Evolutionary conservation across 2,113 vertebrate species (phyloP).

Genomic region (Galemys pyrenaicus): DNA sequence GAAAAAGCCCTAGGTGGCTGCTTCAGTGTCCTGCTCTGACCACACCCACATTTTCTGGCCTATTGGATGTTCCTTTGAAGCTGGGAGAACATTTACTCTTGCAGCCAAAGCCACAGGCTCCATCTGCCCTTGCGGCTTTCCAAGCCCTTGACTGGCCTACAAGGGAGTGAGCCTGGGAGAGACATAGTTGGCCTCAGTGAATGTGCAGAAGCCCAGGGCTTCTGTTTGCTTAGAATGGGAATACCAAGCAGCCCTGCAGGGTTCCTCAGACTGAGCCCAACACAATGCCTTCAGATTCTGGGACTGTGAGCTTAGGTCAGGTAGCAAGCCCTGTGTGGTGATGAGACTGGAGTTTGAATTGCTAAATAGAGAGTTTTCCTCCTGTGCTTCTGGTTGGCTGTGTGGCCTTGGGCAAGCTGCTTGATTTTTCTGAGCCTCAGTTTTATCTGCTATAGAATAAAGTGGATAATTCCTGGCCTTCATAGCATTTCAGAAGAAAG

Average conservation of each 20-base stretch:
- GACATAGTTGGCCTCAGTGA: background rate
- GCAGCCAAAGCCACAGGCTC: background rate
- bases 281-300: background rate
- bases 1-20: background rate
- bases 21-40: background rate
- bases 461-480: background rate
- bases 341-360: background rate
- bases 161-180: background rate
- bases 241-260: background rate
- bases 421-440: background rate
- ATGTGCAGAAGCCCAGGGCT: background rate
- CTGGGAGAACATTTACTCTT: background rate
- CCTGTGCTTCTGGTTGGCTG: background rate
- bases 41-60: background rate
- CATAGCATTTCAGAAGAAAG: background rate
- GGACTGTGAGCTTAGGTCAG: background rate
- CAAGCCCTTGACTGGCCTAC: background rate
- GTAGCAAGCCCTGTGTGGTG: background rate
- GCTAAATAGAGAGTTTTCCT: background rate
- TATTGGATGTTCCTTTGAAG: conserved; percentile 9
- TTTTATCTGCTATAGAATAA: background rate
- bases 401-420: background rate
- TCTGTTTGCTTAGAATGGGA: background rate
- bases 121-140: background rate
- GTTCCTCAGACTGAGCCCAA: background rate